phyloP scores from a whole-genome alignment of 1,140 invertebrate species.

The Drosophila rufa region DNA sequence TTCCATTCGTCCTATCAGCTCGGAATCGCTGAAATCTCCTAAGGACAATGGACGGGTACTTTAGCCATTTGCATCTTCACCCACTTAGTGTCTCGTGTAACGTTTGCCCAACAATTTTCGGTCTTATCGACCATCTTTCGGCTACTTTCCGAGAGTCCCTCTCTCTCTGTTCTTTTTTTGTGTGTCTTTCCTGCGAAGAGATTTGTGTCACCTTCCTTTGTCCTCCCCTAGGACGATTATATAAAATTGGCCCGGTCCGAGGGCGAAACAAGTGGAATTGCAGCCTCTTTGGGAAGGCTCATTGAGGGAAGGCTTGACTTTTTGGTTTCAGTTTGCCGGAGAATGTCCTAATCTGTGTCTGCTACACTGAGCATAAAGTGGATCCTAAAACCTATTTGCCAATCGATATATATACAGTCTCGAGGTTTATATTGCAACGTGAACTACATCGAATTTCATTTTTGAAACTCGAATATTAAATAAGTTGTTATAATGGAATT shows the following conservation, averaged over 20 bases:
- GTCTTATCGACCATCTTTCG: constrained; percentile 32
- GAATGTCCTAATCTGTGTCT: constrained; percentile 50
- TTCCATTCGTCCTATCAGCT: constrained; percentile 12
- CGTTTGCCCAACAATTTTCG: constrained; percentile 29
- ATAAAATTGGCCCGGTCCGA: constrained; percentile 53
- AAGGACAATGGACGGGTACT: constrained; percentile 18
- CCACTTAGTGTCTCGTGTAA: constrained; percentile 65
- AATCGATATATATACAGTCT: not conserved
- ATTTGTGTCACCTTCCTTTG: constrained; percentile 71
- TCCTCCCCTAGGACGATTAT: constrained; percentile 61
- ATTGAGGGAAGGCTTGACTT: constrained; percentile 73
- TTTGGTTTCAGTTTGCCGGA: constrained; percentile 63
- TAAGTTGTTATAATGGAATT: not conserved
- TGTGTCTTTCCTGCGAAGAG: constrained; percentile 58
- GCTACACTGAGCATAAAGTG: constrained; percentile 15
- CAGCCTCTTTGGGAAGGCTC: constrained; percentile 42
- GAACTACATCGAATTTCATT: not conserved
- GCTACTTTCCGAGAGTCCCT: constrained; percentile 5
- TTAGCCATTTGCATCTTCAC: constrained; percentile 29
- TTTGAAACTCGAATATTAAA: not conserved
- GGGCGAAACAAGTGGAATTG: constrained; percentile 63
- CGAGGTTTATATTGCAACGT: not conserved
- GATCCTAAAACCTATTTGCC: not conserved
- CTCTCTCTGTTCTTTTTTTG: constrained; percentile 11
- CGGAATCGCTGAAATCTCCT: constrained; percentile 7